Base-by-base conservation (phyloP, 2,888 invertebrate genomes). In the Leptopterna dolabrata region DNA sequence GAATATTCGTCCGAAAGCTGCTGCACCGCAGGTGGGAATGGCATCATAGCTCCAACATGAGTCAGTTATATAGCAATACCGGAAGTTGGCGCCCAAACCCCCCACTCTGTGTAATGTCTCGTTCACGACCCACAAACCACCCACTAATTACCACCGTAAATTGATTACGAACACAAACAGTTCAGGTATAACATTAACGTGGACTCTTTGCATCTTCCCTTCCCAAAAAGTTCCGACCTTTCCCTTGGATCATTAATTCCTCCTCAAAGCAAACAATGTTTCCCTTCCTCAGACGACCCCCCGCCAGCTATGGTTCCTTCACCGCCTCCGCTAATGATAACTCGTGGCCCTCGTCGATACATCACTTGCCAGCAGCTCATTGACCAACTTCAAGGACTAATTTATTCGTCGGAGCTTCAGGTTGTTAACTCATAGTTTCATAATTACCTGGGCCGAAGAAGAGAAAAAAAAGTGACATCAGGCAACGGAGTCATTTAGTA, bases 111-210 rank as follows among this genome's bases (percentile, higher is more conserved):
- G 13, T 78, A 78, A 78, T 78, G 78, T 19, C 27, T 27, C 45
- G 78, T 41, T 78, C 78, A 78, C 78, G 78, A 78, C 45, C 76
- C 43, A 27, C 78, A 45, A 78, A 78, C 78, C 78, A 45, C 78
- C 45, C 45, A 45, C 78, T 78, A 78, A 78, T 78, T 78, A 78
- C 78, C 13, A 19, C 41, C 36, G 24, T 45, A 78, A 78, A 78
- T 78, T 78, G 78, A 78, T 78, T 78, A 78, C 43, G 13, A 45
- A 78, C 78, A 45, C 78, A 47, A 78, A 63, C 43, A 45, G 78
- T 78, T 76, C 45, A 43, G 78, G 63, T 63, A 63, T 19, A 63
- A 63, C 63, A 63, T 63, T 24, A 24, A 63, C 63, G 19, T 24
- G 16, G 63, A 11, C 63, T 63, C 24, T 27, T 24, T 24, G 24